Evolutionary conservation across 2,888 invertebrate species (phyloP).

Genomic region (Ornithoptera priamus): DNA sequence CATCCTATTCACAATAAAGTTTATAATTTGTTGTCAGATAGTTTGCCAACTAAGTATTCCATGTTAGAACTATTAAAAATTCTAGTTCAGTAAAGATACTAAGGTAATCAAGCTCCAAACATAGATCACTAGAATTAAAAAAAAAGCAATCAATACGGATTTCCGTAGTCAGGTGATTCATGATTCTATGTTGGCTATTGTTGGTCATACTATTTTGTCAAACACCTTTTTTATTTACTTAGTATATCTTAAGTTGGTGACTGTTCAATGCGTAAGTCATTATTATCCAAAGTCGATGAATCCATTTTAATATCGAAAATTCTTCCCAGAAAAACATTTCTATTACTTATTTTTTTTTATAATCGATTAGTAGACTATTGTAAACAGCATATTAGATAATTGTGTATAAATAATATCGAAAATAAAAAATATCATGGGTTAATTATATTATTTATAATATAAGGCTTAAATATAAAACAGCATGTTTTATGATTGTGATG

Average conservation of each 20-base stretch:
- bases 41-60: not conserved
- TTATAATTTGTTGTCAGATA: not conserved
- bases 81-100: too few relatives aligned
- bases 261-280: constrained; percentile 4
- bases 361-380: too few relatives aligned
- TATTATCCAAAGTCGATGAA: constrained; percentile 4
- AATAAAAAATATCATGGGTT: too few relatives aligned
- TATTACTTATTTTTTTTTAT: too few relatives aligned
- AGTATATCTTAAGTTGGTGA: not conserved
- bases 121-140: not conserved
- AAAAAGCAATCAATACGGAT: constrained; percentile 17
- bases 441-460: too few relatives aligned
- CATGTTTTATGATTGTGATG: too few relatives aligned
- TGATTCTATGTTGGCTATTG: not conserved
- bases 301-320: not conserved
- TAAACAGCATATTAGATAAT: too few relatives aligned
- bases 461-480: too few relatives aligned
- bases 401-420: too few relatives aligned
- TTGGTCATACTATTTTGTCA: constrained; percentile 16
- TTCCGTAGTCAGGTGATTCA: constrained; percentile 22
- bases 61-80: not conserved
- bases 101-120: not conserved
- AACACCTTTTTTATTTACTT: constrained; percentile 21
- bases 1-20: not conserved
- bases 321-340: too few relatives aligned